Base-by-base conservation (phyloP, 2,797 vertebrate genomes). In the Novumbra hubbsi region DNA sequence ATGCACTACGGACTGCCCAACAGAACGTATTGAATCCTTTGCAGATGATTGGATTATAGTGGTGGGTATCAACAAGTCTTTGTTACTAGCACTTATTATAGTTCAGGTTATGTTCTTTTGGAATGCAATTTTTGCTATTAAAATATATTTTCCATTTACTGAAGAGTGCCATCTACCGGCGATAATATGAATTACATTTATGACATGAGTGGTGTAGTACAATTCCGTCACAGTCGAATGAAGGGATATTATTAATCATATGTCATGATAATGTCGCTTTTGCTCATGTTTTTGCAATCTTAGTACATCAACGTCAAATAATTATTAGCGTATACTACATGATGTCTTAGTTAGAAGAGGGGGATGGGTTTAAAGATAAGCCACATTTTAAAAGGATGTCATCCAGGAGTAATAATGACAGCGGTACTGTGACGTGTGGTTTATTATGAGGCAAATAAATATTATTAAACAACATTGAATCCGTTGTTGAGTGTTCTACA, bases 261-360 rank as follows among this genome's bases (percentile, higher is more conserved):
- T 60, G 24, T 60, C 52, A 17, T 14, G 19, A n/a, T 41, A 1
- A 24, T 71, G 14, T 34, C 41, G 14, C 38, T 5, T 38, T 38
- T 38, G 30, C 70, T 65, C 16, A 75, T 57, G 64, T 41, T 64
- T 24, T 28, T 76, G 28, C 52, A 50, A 34, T 78, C 62, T 45
- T 4, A 65, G 34, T 65, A 28, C 63, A 65, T 65, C 9, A 17
- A 24, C 28, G 30, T 24, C 11, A 70, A 65, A 27, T 27, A 67
- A 74, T 82, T 7, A 57, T 68, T 57, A 38, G 66, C n/a, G 55
- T 21, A 55, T 73, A 49, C 49, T 16, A 45, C 41, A 24, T 32
- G 3, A 71, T 1, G 6, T 30, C 45, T 21, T 60, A 27, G 55
- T 60, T 55, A n/a, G 21, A n/a, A n/a, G 52, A 55, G 52, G n/a